Evolutionary conservation across 2,888 invertebrate species (phyloP).

Genomic region (Conomelus anceps): DNA sequence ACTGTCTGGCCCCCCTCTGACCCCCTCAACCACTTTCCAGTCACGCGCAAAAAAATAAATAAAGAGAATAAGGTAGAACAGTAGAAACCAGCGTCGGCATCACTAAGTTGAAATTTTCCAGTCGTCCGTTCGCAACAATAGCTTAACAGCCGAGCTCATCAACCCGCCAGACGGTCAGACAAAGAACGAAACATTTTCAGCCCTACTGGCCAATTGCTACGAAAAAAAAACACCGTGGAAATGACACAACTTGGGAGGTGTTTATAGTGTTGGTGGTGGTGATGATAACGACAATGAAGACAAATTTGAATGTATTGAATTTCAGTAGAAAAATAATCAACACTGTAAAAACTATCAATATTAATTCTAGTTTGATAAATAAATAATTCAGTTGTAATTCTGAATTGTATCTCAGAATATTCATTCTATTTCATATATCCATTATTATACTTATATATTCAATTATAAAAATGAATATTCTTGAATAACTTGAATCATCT

Average conservation of each 20-base stretch:
- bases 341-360: too few species aligned
- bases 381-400: too few species aligned
- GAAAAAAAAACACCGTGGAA: not conserved
- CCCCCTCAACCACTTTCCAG: not conserved
- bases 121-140: not conserved
- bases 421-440: too few species aligned
- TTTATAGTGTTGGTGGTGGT: not conserved
- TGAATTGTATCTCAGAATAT: too few species aligned
- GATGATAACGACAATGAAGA: not conserved
- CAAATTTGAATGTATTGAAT: too few species aligned
- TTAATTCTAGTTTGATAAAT: too few species aligned
- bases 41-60: not conserved
- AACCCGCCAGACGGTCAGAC: not conserved
- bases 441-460: too few species aligned
- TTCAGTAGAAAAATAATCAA: too few species aligned
- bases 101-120: not conserved
- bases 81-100: not conserved
- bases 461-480: too few species aligned
- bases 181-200: not conserved
- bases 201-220: not conserved
- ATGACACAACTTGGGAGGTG: not conserved
- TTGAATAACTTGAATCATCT: too few species aligned
- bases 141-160: not conserved
- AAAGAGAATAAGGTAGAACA: not conserved
- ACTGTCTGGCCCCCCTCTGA: not conserved